A percentile compares a stretch with the other conserved stretches of the same genome.
phyloP scores from a whole-genome alignment of 1,140 invertebrate species.

The Hesperophylax magnus region DNA sequence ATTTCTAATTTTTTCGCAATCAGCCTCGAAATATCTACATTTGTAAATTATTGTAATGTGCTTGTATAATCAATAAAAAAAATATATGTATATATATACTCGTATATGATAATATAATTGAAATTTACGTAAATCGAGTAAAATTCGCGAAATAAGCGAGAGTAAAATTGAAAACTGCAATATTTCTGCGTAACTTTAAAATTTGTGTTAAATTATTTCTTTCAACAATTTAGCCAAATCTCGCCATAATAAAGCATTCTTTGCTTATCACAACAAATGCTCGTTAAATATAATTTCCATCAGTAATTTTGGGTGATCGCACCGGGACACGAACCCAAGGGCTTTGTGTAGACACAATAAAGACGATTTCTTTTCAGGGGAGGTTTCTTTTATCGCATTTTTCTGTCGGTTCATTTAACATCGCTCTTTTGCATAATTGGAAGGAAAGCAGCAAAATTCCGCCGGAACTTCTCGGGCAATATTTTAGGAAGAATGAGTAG shows the following conservation, averaged over 20 bases:
- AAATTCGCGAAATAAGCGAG: too few species aligned
- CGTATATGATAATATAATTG: too few species aligned
- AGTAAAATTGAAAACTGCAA: too few species aligned
- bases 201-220: too few species aligned
- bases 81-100: too few species aligned
- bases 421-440: slow-evolving; percentile 28
- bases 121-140: too few species aligned
- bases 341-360: slow-evolving; percentile 31
- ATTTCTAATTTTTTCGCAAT: too few species aligned
- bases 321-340: neutral
- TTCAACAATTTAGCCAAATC: too few species aligned
- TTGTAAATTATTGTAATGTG: too few species aligned
- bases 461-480: neutral
- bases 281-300: slow-evolving; percentile 3
- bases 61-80: too few species aligned
- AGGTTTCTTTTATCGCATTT: slow-evolving; percentile 29
- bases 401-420: slow-evolving; percentile 29
- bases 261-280: slow-evolving; percentile 1
- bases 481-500: neutral
- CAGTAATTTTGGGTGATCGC: neutral
- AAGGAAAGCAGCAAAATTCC: slow-evolving; percentile 1
- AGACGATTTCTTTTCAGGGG: slow-evolving; percentile 11
- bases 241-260: neutral
- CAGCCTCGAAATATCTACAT: too few species aligned
- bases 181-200: too few species aligned